A percentile compares a stretch with the other conserved stretches of the same genome.
Conservation (phyloP, 2,113 vertebrate species). For the Toxotes jaculatrix region DNA sequence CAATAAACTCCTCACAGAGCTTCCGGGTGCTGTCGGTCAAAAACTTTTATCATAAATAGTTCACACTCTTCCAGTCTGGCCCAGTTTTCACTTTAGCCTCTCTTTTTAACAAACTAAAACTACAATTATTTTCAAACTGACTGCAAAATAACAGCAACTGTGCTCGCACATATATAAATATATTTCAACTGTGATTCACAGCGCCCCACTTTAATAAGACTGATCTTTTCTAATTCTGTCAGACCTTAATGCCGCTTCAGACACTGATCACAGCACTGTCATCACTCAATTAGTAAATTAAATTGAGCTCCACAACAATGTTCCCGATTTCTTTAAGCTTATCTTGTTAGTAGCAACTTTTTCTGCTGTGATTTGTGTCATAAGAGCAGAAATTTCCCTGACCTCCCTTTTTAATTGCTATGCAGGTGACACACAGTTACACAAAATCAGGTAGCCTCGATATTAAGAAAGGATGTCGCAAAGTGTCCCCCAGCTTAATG, state of each 20-base stretch:
- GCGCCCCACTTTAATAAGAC: not conserved
- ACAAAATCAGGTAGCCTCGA: not conserved
- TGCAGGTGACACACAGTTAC: not conserved
- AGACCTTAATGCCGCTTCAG: not conserved
- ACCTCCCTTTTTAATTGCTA: slow-evolving; percentile 1
- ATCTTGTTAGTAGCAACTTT: slow-evolving; percentile 2
- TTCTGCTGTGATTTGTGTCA: slow-evolving; percentile 19
- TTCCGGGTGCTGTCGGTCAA: not conserved
- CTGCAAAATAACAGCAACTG: not conserved
- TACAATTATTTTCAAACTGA: slow-evolving; percentile 1
- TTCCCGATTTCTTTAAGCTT: slow-evolving; percentile 16
- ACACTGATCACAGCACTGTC: not conserved
- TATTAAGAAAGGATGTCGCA: not conserved
- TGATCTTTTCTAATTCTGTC: slow-evolving; percentile 1
- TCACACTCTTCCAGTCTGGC: not conserved
- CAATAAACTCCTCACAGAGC: not conserved
- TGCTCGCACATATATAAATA: not conserved
- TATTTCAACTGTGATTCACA: not conserved
- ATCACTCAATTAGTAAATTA: not conserved
- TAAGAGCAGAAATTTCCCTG: not conserved
- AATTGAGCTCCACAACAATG: not conserved
- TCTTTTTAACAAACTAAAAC: not conserved
- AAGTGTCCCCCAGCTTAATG: not conserved
- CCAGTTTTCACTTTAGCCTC: not conserved
- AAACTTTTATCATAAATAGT: not conserved